A percentile compares a stretch with the other conserved stretches of the same genome.
These are phyloP conservation scores for Hermetia illucens DNA, from an alignment of 1,140 invertebrate species.

Conservation along the genomic window DNA sequence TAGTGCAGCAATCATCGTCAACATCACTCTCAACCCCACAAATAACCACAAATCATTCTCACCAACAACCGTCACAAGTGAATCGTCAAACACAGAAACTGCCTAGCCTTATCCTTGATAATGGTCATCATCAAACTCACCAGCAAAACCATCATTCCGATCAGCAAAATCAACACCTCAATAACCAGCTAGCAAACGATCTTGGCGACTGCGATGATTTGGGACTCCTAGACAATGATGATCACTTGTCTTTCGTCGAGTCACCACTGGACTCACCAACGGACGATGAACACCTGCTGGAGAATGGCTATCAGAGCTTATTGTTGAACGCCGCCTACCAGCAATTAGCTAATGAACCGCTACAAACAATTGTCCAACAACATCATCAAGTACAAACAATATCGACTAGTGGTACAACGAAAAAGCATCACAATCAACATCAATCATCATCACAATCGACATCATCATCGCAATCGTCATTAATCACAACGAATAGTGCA, in stretches of 20 bases:
- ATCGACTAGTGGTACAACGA: background rate
- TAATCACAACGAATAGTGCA: background rate
- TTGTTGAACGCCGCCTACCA: constrained; percentile 44
- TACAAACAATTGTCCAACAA: constrained; percentile 12
- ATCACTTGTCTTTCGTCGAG: constrained; percentile 38
- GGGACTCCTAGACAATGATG: constrained; percentile 37
- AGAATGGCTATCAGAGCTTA: constrained; percentile 41
- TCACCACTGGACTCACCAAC: constrained; percentile 34
- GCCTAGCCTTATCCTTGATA: too few relatives aligned
- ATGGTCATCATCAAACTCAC: background rate
- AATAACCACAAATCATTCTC: too few relatives aligned
- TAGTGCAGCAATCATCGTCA: background rate
- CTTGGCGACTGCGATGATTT: constrained; percentile 39
- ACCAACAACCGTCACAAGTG: too few relatives aligned
- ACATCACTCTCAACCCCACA: background rate
- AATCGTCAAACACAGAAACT: too few relatives aligned
- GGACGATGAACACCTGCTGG: constrained; percentile 33
- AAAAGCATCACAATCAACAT: constrained; percentile 7
- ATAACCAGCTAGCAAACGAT: background rate
- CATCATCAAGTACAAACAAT: constrained; percentile 26
- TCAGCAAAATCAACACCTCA: background rate
- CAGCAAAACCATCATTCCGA: background rate
- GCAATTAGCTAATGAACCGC: constrained; percentile 22
- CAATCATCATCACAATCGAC: constrained; percentile 2
- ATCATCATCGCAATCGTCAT: too few relatives aligned